phyloP scores from a whole-genome alignment of 1,140 invertebrate genomes.

The Alviniconcha marisindica region DNA sequence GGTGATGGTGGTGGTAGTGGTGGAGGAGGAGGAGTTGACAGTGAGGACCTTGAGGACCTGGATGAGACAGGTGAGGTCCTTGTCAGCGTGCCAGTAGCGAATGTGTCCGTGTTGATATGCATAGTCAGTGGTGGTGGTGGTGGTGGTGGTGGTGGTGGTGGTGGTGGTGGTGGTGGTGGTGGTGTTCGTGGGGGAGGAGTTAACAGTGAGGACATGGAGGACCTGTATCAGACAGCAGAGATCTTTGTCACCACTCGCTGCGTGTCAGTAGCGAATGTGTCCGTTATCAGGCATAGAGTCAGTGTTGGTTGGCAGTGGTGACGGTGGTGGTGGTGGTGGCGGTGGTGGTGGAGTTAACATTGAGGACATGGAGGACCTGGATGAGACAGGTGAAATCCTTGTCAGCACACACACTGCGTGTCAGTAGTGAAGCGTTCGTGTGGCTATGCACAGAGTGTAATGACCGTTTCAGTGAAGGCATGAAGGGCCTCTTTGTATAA shows the following conservation, averaged over 20 bases:
- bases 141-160: not conserved
- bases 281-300: not conserved
- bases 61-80: not conserved
- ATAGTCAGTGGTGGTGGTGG: conserved; percentile 9
- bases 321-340: not conserved
- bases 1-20: not conserved
- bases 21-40: not conserved
- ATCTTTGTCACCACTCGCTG: not conserved
- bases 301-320: conserved; percentile 22
- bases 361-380: conserved; percentile 1
- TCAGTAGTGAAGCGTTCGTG: too few relatives aligned
- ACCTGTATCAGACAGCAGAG: not conserved
- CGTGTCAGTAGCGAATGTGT: too few relatives aligned
- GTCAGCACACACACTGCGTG: too few relatives aligned
- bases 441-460: too few relatives aligned
- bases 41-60: not conserved
- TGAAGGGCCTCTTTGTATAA: too few relatives aligned
- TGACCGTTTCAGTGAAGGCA: too few relatives aligned
- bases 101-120: not conserved
- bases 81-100: too few relatives aligned
- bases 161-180: not conserved
- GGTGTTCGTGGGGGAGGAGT: not conserved
- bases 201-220: conserved; percentile 10
- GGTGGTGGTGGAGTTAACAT: not conserved
- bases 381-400: not conserved